Evolutionary conservation across 1,140 invertebrate genomes (phyloP), one percentile per base, ranked within the genome.

Genomic region (Phymorhynchus buccinoides): DNA sequence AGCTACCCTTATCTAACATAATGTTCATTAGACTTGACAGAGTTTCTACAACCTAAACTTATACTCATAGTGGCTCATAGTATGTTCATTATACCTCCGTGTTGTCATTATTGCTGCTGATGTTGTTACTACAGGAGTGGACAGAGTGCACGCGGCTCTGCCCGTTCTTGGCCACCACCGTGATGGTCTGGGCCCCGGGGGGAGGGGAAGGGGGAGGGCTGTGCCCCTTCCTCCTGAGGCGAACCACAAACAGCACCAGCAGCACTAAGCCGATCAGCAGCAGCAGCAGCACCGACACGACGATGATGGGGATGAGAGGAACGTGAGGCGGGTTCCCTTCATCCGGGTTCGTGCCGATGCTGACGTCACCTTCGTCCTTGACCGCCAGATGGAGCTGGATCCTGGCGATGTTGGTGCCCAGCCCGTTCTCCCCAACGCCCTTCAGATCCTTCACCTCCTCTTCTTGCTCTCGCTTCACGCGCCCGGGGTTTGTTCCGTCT

Each of bases 351-450:
- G 87, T 84, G 32, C 89, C 87, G 75, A 88, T 81, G 30, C 88
- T 85, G 48, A 86, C 82, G 68, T 86, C 82, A 35, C 84, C 82
- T 16, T 75, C 85, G 27, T 75, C 85, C 14, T 62, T 80, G 32
- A 87, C 78, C 22, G 88, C 73, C 37, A 79, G 85, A 44, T 90
- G 82, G 32, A 90, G 80, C 41, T 90, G 80, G 22, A 93, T 86
- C 42, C 88, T 85, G 37, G 91, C 90, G 89, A 94, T 93, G 86
- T 94, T 93, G n/a, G 92, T 93, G 9, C 93, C 93, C 79, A 88
- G 88, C 30, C 90, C 92, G 71, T 86, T 82, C 27, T 88, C 48
- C 12, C 91, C 92, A 7, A 91, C 86, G 0, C 86, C 89, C 0
- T 88, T 80, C 18, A 88, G 52, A 35, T 91, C 90, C 37, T 87